A percentile compares a stretch with the other conserved stretches of the same genome.
These are phyloP conservation scores for Tachysurus fulvidraco DNA, from an alignment of 2,113 vertebrate genomes.

Conservation along the genomic window DNA sequence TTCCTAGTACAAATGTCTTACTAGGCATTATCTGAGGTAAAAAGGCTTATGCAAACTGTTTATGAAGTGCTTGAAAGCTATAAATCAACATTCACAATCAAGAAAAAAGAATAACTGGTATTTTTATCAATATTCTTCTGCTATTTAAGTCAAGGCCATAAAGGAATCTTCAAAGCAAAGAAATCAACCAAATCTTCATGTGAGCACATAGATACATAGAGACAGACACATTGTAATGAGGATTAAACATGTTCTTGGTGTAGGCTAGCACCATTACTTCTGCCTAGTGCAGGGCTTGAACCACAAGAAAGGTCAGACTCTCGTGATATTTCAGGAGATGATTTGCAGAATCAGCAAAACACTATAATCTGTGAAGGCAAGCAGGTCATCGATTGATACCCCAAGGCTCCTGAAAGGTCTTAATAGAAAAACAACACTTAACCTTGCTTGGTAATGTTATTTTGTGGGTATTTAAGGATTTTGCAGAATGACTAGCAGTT, in stretches of 20 bases:
- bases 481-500: neutral
- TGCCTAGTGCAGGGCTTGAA: neutral
- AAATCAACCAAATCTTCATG: neutral
- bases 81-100: neutral
- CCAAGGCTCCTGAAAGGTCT: neutral
- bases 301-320: neutral
- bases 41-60: neutral
- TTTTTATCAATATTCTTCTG: neutral
- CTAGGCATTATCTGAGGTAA: neutral
- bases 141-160: neutral
- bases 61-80: neutral
- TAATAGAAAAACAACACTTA: neutral
- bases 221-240: neutral
- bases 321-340: neutral
- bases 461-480: neutral
- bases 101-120: neutral
- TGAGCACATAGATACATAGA: neutral
- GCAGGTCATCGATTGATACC: neutral
- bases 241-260: neutral
- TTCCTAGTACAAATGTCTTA: no score
- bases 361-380: neutral
- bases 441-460: neutral
- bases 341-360: neutral
- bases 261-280: neutral
- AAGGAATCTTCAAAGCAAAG: neutral